Percentiles rank a stretch among this genome's conserved stretches.
These are phyloP conservation scores for Cassiopea andromeda DNA, from an alignment of 30 jellyfish, hydroid and myxozoan species.

Conservation along the genomic window DNA sequence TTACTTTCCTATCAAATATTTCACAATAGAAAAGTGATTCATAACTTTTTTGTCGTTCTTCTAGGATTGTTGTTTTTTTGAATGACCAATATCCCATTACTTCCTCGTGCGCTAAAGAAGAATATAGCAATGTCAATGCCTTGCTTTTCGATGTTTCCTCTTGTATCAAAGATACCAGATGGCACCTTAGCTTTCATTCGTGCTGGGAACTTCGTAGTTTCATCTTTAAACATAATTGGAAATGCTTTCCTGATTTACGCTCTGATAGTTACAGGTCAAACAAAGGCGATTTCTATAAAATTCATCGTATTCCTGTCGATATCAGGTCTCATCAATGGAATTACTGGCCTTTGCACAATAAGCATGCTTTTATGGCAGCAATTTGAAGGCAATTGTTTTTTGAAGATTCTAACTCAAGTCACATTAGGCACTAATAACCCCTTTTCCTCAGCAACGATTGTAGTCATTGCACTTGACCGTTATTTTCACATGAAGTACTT, in stretches of 20 bases:
- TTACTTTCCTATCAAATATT: too few species aligned
- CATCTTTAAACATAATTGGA: constrained; percentile 13
- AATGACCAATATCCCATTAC: background rate
- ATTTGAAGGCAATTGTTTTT: background rate
- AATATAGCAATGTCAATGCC: background rate
- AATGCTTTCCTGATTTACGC: constrained; percentile 34
- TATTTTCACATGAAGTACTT: constrained; percentile 48
- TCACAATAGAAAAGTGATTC: too few species aligned
- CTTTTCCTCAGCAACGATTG: constrained; percentile 4
- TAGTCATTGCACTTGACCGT: constrained; percentile 25
- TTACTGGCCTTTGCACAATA: background rate
- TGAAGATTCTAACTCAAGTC: background rate
- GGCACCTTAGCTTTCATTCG: background rate
- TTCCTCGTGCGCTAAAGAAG: background rate
- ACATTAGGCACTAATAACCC: background rate
- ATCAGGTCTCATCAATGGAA: constrained; percentile 17
- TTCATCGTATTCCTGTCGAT: constrained; percentile 17
- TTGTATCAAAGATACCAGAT: background rate
- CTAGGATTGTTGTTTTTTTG: too few species aligned
- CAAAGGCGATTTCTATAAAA: constrained; percentile 5
- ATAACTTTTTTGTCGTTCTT: too few species aligned
- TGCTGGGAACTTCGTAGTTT: background rate
- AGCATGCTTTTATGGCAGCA: background rate
- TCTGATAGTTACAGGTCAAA: constrained; percentile 16
- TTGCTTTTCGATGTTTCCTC: background rate